Conservation (phyloP, 1,140 invertebrate genomes). For the Macrosteles quadrilineatus region DNA sequence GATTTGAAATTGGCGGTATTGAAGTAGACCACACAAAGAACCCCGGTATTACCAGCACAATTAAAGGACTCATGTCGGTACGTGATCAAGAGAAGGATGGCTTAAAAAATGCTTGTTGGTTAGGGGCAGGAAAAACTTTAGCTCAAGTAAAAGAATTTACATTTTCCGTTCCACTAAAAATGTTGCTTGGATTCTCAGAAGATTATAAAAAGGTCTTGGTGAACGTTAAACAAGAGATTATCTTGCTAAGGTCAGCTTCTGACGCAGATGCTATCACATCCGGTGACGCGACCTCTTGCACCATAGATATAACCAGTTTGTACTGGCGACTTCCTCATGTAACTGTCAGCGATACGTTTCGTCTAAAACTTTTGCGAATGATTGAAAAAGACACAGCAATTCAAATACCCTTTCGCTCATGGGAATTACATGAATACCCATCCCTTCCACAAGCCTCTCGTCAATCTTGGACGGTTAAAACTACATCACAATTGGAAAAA, state of each 20-base stretch:
- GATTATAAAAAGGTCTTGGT: slow-evolving; percentile 52
- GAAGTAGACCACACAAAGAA: slow-evolving; percentile 51
- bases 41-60: slow-evolving; percentile 48
- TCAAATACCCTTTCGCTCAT: slow-evolving; percentile 45
- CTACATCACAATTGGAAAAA: slow-evolving; percentile 42
- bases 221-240: slow-evolving; percentile 52
- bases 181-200: slow-evolving; percentile 51
- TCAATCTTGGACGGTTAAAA: slow-evolving; percentile 45
- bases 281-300: slow-evolving; percentile 25
- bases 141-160: slow-evolving; percentile 42
- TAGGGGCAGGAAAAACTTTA: slow-evolving; percentile 1
- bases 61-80: slow-evolving; percentile 48
- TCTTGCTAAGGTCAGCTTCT: slow-evolving; percentile 47
- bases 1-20: slow-evolving; percentile 51
- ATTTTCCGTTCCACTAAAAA: slow-evolving; percentile 48
- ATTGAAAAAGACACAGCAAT: slow-evolving; percentile 40
- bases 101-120: slow-evolving; percentile 44
- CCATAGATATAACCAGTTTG: slow-evolving; percentile 42
- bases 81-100: slow-evolving; percentile 36
- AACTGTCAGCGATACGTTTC: slow-evolving; percentile 34
- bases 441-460: slow-evolving; percentile 42
- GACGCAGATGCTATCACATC: slow-evolving; percentile 39
- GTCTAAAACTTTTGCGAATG: slow-evolving; percentile 33
- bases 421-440: slow-evolving; percentile 50
- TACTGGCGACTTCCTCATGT: slow-evolving; percentile 43